Evolutionary conservation across 2,797 vertebrate genomes (phyloP), one percentile per base, ranked within the genome.

Genomic region (Phataginus tetradactyla): DNA sequence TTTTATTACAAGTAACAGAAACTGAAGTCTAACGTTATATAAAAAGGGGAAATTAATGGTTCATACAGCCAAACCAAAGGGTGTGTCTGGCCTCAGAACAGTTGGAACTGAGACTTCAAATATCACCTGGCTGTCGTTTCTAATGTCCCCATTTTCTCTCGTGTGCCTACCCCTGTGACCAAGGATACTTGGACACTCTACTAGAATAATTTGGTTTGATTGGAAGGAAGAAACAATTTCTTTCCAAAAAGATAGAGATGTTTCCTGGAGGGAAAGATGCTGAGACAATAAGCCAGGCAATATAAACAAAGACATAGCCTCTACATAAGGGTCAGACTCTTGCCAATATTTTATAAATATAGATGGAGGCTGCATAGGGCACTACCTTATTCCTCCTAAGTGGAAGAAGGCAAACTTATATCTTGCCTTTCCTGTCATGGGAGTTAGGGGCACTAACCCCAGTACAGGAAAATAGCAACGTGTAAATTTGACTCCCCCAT

Each of bases 221-320:
- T 84, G 59, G 66, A 25, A 93, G 21, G 15, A 91, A 68, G 57
- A 86, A 88, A 45, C 21, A 55, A 59, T 93, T 92, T 96, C 61
- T 29, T 75, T 57, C 37, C 39, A 80, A 92, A 66, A 90, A 80
- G 29, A 85, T 17, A 61, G 17, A 53, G 18, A 79, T 79, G 42
- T 78, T 89, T n/a, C 53, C 21, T n/a, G 83, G 25, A 69, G 23
- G 68, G 51, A 88, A 86, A 75, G 72, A 83, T 74, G 51, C 45
- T 64, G 74, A 51, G 32, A 51, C 37, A 72, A 86, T 86, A 72
- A 88, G n/a, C 14, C 49, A 59, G 77, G 66, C 72, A 68, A 89
- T 86, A 53, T 18, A 91, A 86, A 69, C 42, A 39, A 49, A 88
- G 42, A 94, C 61, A 78, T 27, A 87, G 77, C 92, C 69, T 74